phyloP scores from a whole-genome alignment of 2,797 vertebrate genomes.

The Margarornis squamiger region DNA sequence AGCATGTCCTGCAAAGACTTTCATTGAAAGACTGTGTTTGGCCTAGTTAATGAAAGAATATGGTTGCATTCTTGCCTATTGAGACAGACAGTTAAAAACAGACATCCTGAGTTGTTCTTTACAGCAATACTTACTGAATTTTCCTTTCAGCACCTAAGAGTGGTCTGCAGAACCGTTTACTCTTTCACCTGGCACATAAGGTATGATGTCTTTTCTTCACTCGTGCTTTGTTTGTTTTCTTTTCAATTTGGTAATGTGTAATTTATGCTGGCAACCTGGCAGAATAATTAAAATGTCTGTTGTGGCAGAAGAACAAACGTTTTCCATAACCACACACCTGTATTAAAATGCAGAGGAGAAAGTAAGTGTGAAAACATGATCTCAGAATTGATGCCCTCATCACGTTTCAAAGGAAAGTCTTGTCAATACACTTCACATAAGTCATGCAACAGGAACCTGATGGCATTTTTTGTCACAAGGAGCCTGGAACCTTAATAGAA shows the following conservation, averaged over 20 bases:
- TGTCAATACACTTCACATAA: background rate
- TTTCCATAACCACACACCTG: background rate
- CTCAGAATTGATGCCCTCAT: background rate
- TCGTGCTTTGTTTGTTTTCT: constrained; percentile 1
- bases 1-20: background rate
- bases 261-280: background rate
- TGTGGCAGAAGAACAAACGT: background rate
- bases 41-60: background rate
- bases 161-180: constrained; percentile 91
- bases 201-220: constrained; percentile 70
- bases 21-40: background rate
- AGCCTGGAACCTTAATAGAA: background rate
- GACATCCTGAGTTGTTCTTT: background rate
- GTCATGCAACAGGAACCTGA: background rate
- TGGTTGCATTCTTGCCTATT: background rate
- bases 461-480: background rate
- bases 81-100: background rate
- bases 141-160: constrained; percentile 84
- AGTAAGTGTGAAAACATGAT: background rate
- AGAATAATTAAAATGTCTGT: constrained; percentile 10
- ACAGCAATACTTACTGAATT: background rate
- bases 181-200: constrained; percentile 98
- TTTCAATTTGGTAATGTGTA: background rate
- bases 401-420: background rate
- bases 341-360: constrained; percentile 16